phyloP scores from a whole-genome alignment of 2,113 vertebrate species.

The Petrocephalus microphthalmus region DNA sequence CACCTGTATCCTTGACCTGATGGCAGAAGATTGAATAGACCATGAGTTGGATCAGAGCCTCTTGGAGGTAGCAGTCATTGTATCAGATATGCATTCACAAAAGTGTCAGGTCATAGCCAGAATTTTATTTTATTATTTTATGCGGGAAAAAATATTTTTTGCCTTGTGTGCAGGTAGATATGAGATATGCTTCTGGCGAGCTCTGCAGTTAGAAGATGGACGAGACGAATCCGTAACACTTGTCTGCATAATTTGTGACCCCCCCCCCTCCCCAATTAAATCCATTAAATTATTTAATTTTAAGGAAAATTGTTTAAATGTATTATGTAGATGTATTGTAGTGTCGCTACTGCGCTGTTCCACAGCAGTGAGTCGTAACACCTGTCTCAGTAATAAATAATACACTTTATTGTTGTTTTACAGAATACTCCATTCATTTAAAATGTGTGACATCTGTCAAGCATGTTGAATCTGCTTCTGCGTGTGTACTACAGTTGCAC shows the following conservation, averaged over 20 bases:
- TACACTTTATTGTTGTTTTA: background rate
- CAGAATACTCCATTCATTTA: background rate
- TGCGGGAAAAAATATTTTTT: background rate
- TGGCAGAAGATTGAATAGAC: background rate
- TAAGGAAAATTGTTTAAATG: background rate
- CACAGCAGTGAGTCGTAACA: background rate
- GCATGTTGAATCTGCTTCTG: too few species aligned
- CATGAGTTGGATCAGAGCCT: background rate
- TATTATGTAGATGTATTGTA: too few species aligned
- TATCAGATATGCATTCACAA: background rate
- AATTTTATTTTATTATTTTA: too few species aligned
- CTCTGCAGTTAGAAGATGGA: background rate
- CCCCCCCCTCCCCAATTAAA: too few species aligned
- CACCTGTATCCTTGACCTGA: background rate
- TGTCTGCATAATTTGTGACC: background rate
- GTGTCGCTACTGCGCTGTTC: background rate
- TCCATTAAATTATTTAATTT: background rate
- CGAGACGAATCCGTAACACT: background rate
- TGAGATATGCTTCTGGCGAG: background rate
- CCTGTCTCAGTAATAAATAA: background rate
- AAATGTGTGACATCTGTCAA: too few species aligned
- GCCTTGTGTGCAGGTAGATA: background rate
- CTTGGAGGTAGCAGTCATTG: background rate
- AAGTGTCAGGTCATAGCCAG: background rate
- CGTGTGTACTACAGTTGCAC: too few species aligned